Evolutionary conservation across 1,140 invertebrate species (phyloP).

Genomic region (Myzus persicae): DNA sequence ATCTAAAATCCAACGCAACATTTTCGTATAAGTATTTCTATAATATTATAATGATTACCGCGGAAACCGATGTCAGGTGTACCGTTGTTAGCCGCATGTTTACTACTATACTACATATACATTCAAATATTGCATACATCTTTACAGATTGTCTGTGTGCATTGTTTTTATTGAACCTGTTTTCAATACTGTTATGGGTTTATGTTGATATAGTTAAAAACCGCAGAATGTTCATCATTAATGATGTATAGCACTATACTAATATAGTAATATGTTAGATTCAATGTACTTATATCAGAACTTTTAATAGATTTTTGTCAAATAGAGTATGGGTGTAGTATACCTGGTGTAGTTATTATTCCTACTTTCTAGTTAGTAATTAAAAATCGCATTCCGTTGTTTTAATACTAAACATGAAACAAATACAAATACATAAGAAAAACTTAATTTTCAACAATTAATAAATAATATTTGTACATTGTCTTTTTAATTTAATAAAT

Average conservation of each 20-base stretch:
- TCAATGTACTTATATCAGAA: not conserved
- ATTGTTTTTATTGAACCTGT: not conserved
- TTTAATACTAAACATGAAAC: not conserved
- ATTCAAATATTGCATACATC: not conserved
- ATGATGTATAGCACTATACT: too few relatives aligned
- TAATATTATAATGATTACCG: not conserved
- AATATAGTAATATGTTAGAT: not conserved
- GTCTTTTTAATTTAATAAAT: not conserved
- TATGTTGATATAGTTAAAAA: not conserved
- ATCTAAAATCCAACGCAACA: not conserved
- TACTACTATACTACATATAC: not conserved
- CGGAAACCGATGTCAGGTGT: not conserved
- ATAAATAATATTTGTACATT: too few relatives aligned
- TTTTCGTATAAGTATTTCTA: not conserved
- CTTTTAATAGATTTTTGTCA: not conserved
- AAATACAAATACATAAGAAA: not conserved
- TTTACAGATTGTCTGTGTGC: not conserved
- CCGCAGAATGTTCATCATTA: not conserved
- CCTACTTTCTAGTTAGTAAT: not conserved
- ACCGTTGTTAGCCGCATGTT: slow-evolving; percentile 3
- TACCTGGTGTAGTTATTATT: not conserved
- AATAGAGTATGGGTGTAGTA: not conserved
- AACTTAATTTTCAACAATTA: too few relatives aligned
- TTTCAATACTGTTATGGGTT: not conserved
- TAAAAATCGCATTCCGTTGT: not conserved